Base-by-base conservation (phyloP, 1,140 invertebrate genomes). In the Lepidurus couesii region DNA sequence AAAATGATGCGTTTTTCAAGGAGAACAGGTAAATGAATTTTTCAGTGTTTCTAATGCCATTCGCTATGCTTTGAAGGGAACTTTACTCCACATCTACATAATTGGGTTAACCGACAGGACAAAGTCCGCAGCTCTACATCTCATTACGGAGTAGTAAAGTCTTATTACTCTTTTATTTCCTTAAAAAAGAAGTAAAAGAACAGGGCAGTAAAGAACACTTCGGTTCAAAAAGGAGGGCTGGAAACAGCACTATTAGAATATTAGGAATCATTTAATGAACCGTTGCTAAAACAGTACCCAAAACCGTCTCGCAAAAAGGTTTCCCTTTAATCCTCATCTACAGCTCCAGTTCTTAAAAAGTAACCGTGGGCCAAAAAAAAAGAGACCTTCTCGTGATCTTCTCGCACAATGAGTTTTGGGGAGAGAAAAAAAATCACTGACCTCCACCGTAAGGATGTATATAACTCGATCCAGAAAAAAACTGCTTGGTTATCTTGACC, bases 351-450 rank as follows among this genome's bases (percentile, higher is more conserved):
- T n/a, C 53, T 65, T 65, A 65, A 65, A 13, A 16, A 65, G 2
- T 11, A 47, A 47, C 45, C 10, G 16, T 47, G 45, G 53, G 53
- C 16, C 7, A 65, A 9, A 16, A 65, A n/a, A 65, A 65, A 65
- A 65, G 13, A 65, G 53, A 21, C 53, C 21, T 65, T 65, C 47
- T 65, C 16, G 21, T 65, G 6, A 65, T 65, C 53, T 65, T 16
- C 16, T 21, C n/a, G 53, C 53, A 65, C 16, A 65, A 65, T 65
- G 53, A 65, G 53, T 65, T n/a, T 16, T 13, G 53, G 8, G 21
- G 53, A 65, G 21, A 65, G 53, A 65, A 65, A 65, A 65, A 65
- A 65, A 65, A 65, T 65, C 53, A 65, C n/a, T 65, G n/a, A 65
- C 53, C 53, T 65, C 16, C 53, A 65, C 16, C 21, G 53, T 16